Evolutionary conservation across 2,113 vertebrate genomes (phyloP).

Genomic region (Sphyrna mokarran): DNA sequence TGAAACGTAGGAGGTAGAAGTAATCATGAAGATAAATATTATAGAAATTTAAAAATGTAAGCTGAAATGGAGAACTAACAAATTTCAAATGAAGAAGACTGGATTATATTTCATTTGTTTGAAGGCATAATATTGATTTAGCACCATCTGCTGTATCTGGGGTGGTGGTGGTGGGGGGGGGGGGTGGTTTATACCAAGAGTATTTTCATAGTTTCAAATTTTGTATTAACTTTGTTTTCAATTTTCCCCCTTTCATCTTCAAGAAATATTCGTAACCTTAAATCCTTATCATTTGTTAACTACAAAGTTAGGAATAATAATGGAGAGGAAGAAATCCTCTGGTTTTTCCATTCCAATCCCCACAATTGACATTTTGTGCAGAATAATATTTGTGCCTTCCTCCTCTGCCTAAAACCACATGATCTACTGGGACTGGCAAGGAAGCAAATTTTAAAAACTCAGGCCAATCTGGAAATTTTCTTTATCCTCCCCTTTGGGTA

Average conservation of each 20-base stretch:
- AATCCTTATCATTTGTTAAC: neutral
- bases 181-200: neutral
- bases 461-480: neutral
- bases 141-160: neutral
- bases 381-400: neutral
- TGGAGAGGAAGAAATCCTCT: neutral
- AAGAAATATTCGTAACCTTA: neutral
- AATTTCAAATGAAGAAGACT: neutral
- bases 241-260: neutral
- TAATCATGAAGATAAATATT: neutral
- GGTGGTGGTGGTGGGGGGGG: neutral
- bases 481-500: neutral
- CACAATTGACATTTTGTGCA: neutral
- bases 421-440: neutral
- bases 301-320: neutral
- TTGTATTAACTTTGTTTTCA: neutral
- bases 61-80: neutral
- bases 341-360: neutral
- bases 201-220: neutral
- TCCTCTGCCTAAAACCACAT: neutral
- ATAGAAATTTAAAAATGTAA: neutral
- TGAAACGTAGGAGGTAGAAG: neutral
- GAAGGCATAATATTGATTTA: neutral
- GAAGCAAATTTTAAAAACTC: neutral
- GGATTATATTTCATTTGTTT: neutral